Evolutionary conservation across 2,888 invertebrate species (phyloP), one percentile per base, ranked within the genome.

Genomic region (Tholera decimalis): DNA sequence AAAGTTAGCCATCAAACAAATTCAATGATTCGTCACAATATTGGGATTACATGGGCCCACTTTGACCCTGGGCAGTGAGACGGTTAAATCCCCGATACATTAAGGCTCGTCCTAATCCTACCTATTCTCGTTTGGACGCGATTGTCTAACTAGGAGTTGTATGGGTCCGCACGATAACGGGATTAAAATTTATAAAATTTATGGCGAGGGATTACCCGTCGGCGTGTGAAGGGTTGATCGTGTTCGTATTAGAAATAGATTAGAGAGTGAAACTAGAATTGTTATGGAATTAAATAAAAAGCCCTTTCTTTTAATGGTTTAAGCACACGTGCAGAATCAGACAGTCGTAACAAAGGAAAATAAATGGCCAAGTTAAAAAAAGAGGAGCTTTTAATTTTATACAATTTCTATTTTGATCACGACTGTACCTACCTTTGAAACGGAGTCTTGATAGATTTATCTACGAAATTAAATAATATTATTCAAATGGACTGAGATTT

Each of bases 111-210:
- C 69, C 83, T 89, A 89, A 90, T 87, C 88, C 87, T 74, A 79
- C 88, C 85, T 85, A 85, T 85, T 79, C 83, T 81, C 83, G 78
- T 83, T 84, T 83, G 83, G 79, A 74, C 82, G 80, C 80, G 80
- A 81, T 73, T 69, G 77, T 80, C 79, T 80, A 83, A 89, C 89
- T 89, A 91, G 89, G 88, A 88, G 86, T 88, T 82, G 86, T 86
- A 85, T 85, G 92, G 90, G 82, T 71, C 82, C 76, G 79, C 75
- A 83, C 89, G 94, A 93, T 94, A 94, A 93, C 88, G 83, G 92
- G 93, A 92, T 94, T 94, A 92, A 92, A 92, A 89, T 91, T 89
- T 89, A 86, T 88, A 89, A 91, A 91, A 92, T 92, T 91, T 91
- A 92, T 91, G 83, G 88, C 81, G 39, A 50, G 68, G 77, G 86